Evolutionary conservation across 2,113 vertebrate genomes (phyloP).

Genomic region (Oncorhynchus clarkii): DNA sequence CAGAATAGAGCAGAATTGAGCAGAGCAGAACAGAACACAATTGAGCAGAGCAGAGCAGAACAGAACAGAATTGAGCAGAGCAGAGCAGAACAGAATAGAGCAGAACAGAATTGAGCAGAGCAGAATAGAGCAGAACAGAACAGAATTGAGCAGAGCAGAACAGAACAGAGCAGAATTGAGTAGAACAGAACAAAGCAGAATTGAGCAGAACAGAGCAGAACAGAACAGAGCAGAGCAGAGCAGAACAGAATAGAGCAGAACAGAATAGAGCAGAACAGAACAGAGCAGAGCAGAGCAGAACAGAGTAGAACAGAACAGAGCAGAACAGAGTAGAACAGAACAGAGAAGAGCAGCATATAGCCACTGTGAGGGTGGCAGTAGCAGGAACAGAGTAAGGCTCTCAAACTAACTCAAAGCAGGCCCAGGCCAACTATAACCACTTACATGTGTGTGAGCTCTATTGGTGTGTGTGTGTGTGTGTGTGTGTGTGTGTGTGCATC

Average conservation of each 20-base stretch:
- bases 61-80: no score
- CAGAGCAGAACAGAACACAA: not conserved
- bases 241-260: not conserved
- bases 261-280: not conserved
- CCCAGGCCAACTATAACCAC: slow-evolving; percentile 63
- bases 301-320: no score
- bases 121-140: no score
- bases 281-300: not conserved
- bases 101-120: not conserved
- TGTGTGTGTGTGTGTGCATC: slow-evolving; percentile 13
- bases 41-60: not conserved
- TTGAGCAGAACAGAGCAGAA: rapidly evolving
- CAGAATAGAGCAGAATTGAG: no score
- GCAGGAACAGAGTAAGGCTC: slow-evolving; percentile 68
- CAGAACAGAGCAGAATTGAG: slow-evolving; percentile 7
- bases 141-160: not conserved
- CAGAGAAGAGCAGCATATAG: slow-evolving; percentile 9
- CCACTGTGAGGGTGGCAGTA: slow-evolving; percentile 66
- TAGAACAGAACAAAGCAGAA: no score
- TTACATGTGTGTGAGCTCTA: slow-evolving; percentile 42
- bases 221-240: slow-evolving; percentile 1
- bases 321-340: not conserved
- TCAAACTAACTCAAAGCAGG: slow-evolving; percentile 76
- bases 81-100: not conserved
- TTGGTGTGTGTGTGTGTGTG: not conserved